Percentiles rank a stretch among this genome's conserved stretches.
phyloP scores from a whole-genome alignment of 2,797 vertebrate genomes.

The Jordanella pulchra region DNA sequence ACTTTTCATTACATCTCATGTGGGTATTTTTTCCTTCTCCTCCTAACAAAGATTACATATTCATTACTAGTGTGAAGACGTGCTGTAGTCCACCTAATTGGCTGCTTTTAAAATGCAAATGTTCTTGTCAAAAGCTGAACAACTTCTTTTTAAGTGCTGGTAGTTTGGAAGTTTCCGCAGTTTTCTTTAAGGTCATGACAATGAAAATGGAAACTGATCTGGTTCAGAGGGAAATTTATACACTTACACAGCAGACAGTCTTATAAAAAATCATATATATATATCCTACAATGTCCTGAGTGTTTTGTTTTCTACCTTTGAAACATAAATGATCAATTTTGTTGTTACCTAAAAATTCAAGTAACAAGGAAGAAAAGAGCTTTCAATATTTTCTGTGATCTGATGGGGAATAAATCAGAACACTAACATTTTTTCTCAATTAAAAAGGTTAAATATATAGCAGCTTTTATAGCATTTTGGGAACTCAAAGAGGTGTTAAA shows the following conservation, averaged over 20 bases:
- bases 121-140: not conserved
- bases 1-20: not conserved
- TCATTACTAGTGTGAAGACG: not conserved
- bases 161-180: not conserved
- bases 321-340: too few species aligned
- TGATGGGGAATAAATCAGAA: not conserved
- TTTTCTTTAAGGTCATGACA: not conserved
- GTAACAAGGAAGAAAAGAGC: not conserved
- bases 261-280: not conserved
- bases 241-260: not conserved
- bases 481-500: too few species aligned
- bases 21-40: not conserved
- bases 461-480: too few species aligned
- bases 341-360: too few species aligned
- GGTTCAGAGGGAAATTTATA: not conserved
- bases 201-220: not conserved
- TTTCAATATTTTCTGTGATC: not conserved
- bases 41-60: not conserved
- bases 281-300: too few species aligned
- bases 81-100: not conserved
- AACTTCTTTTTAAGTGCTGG: slow-evolving; percentile 1
- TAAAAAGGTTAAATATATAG: not conserved
- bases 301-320: too few species aligned
- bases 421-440: not conserved
- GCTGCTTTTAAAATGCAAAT: slow-evolving; percentile 24